Conservation (phyloP, 2,888 invertebrate genomes). For the Hemistola chrysoprasaria region DNA sequence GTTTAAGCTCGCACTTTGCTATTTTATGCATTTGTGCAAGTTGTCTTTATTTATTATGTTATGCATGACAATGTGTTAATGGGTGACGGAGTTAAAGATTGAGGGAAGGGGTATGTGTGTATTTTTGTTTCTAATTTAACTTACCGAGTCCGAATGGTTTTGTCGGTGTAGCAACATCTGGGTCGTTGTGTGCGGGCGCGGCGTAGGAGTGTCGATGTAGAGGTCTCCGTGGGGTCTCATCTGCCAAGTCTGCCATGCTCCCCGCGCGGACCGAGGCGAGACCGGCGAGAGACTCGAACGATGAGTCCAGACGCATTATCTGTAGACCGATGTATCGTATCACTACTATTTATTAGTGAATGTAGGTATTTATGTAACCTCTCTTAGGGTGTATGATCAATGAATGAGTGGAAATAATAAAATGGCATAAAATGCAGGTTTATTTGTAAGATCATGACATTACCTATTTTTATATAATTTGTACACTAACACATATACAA, state of each 20-base stretch:
- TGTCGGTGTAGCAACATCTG: slow-evolving; percentile 82
- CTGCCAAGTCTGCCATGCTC: slow-evolving; percentile 91
- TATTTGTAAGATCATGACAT: too few relatives aligned
- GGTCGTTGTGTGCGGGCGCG: slow-evolving; percentile 73
- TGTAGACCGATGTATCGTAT: slow-evolving; percentile 45
- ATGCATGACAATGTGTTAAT: slow-evolving; percentile 51
- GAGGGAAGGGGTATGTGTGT: slow-evolving; percentile 19
- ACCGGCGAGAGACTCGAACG: slow-evolving; percentile 88
- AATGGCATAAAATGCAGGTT: too few relatives aligned
- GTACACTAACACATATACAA: too few relatives aligned
- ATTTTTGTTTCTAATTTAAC: slow-evolving; percentile 42
- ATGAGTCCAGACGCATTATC: slow-evolving; percentile 91
- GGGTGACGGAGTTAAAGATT: slow-evolving; percentile 34
- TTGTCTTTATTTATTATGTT: slow-evolving; percentile 30
- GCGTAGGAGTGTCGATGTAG: slow-evolving; percentile 81
- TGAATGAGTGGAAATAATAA: too few relatives aligned
- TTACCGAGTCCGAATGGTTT: slow-evolving; percentile 94
- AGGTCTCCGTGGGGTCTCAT: slow-evolving; percentile 76
- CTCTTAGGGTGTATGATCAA: too few relatives aligned
- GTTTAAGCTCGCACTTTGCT: slow-evolving; percentile 27
- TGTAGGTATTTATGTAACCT: too few relatives aligned
- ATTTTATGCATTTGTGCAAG: slow-evolving; percentile 44
- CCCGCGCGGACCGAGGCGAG: slow-evolving; percentile 88
- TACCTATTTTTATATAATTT: too few relatives aligned
- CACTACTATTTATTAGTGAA: too few relatives aligned